Percentiles rank a stretch among this genome's conserved stretches.
phyloP scores from a whole-genome alignment of 2,113 vertebrate genomes.

The Pithys albifrons region DNA sequence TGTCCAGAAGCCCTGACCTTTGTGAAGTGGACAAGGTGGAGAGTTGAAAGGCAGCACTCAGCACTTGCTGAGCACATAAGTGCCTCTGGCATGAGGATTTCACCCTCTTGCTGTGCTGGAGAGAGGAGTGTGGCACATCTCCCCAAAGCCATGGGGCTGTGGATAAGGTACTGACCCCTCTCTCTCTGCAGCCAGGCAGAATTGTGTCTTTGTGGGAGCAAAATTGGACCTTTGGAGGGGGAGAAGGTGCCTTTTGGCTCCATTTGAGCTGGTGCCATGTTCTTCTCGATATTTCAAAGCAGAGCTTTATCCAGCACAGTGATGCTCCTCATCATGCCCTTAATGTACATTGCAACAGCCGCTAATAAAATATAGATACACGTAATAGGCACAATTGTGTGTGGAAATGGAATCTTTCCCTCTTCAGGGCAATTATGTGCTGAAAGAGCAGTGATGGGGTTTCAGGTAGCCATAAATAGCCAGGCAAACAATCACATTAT shows the following conservation, averaged over 20 bases:
- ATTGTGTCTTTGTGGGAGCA: background rate
- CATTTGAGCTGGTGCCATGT: fast-evolving
- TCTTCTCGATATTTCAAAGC: background rate
- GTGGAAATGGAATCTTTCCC: background rate
- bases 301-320: background rate
- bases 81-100: background rate
- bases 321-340: background rate
- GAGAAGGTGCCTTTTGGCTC: background rate
- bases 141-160: background rate
- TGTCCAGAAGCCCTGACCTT: background rate
- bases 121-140: fast-evolving
- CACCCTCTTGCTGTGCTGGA: fast-evolving
- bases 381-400: background rate
- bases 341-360: background rate
- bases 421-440: background rate
- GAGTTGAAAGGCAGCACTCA: background rate
- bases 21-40: background rate
- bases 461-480: conserved; percentile 14
- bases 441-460: background rate
- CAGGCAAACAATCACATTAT: background rate
- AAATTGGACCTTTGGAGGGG: background rate
- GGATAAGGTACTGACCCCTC: background rate
- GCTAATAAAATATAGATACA: conserved; percentile 4
- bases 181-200: background rate
- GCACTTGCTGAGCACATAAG: background rate